Percentiles rank a stretch among this genome's conserved stretches.
Conservation (phyloP, 2,888 invertebrate genomes). For the Leucophenga maculata region DNA sequence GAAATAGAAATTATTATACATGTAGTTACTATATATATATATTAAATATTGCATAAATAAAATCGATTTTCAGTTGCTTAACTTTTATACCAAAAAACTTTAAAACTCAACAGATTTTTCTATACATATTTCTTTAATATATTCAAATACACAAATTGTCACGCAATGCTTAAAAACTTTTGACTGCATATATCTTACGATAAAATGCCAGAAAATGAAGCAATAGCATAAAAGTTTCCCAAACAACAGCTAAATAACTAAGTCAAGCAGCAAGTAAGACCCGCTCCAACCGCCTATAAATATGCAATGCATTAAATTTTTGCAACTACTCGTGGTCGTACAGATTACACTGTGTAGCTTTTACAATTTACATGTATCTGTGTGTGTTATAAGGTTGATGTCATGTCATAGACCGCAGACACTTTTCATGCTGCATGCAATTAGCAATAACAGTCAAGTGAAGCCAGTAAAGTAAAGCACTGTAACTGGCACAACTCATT, state of each 20-base stretch:
- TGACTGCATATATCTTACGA: not conserved
- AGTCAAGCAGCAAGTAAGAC: not conserved
- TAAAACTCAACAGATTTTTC: not conserved
- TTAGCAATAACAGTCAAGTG: conserved; percentile 12
- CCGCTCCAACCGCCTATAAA: conserved; percentile 14
- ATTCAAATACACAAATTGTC: not conserved
- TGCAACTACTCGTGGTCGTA: not conserved
- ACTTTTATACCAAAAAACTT: not conserved
- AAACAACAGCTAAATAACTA: not conserved
- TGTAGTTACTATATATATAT: not conserved
- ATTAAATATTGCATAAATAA: not conserved
- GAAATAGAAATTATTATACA: not conserved
- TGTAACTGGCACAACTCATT: not conserved
- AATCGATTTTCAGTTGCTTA: not conserved
- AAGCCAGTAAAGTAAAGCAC: not conserved
- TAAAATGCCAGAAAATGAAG: not conserved
- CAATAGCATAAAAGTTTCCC: too few relatives aligned
- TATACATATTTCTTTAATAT: not conserved
- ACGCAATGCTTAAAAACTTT: not conserved
- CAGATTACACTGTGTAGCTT: not conserved
- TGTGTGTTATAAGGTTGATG: conserved; percentile 16
- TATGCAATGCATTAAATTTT: conserved; percentile 23
- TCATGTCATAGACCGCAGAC: conserved; percentile 26
- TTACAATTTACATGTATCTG: not conserved
- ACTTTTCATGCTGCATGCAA: conserved; percentile 30